phyloP scores from a whole-genome alignment of 2,888 invertebrate genomes.

The Exephanes ischioxanthus region DNA sequence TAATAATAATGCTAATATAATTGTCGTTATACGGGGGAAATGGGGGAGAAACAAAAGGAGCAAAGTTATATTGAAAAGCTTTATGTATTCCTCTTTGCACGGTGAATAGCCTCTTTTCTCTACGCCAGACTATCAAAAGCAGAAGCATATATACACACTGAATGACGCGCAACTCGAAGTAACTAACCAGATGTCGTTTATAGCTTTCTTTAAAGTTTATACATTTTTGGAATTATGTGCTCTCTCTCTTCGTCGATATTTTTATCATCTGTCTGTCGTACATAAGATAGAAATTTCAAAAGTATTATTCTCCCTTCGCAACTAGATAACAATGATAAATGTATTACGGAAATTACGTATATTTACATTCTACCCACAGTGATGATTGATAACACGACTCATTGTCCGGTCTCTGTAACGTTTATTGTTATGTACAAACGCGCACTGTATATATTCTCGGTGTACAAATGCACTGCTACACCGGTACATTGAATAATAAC shows the following conservation, averaged over 20 bases:
- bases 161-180: constrained; percentile 67
- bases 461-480: neutral
- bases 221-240: constrained; percentile 34
- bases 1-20: constrained; percentile 44
- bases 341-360: constrained; percentile 12
- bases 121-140: neutral
- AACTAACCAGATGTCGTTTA: constrained; percentile 64
- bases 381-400: constrained; percentile 15
- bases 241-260: constrained; percentile 2
- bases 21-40: constrained; percentile 58
- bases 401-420: neutral
- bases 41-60: constrained; percentile 50
- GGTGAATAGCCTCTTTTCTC: constrained; percentile 42
- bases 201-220: constrained; percentile 50
- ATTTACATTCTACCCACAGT: neutral
- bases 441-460: constrained; percentile 7
- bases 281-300: neutral
- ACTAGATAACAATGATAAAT: neutral
- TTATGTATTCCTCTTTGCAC: constrained; percentile 41
- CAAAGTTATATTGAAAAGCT: constrained; percentile 56
- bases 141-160: neutral
- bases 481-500: constrained; percentile 22
- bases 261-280: constrained; percentile 19
- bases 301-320: neutral
- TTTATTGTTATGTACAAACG: constrained; percentile 1